phyloP scores from a whole-genome alignment of 2,797 vertebrate species.

The Esox masquinongy region DNA sequence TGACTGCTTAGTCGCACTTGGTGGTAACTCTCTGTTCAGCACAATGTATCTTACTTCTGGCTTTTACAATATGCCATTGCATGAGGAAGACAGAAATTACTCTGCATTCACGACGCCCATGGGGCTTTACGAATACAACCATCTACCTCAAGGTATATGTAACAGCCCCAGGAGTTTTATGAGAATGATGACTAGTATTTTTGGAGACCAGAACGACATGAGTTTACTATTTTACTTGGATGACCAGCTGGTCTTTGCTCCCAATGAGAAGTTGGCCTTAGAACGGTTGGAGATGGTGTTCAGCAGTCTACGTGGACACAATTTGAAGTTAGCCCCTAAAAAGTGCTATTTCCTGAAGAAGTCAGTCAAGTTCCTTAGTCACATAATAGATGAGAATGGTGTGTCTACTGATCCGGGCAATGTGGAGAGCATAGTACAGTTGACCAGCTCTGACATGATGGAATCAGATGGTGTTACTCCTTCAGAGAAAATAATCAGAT shows the following conservation, averaged over 20 bases:
- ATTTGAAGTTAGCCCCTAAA: constrained; percentile 33
- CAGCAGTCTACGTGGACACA: neutral
- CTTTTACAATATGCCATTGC: constrained; percentile 3
- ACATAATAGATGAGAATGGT: constrained; percentile 11
- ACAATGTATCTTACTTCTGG: constrained; percentile 7
- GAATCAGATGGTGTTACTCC: constrained; percentile 25
- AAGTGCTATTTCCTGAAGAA: constrained; percentile 31
- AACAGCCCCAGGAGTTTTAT: constrained; percentile 37
- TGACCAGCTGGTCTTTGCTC: constrained; percentile 32
- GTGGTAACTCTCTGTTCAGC: neutral
- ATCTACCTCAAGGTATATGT: constrained; percentile 27
- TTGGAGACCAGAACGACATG: constrained; percentile 31
- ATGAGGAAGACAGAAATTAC: constrained; percentile 17
- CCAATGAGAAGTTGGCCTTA: constrained; percentile 7
- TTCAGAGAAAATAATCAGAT: constrained; percentile 8
- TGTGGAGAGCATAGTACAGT: constrained; percentile 15
- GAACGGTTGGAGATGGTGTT: constrained; percentile 21
- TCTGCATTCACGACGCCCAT: constrained; percentile 22
- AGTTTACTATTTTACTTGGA: constrained; percentile 26
- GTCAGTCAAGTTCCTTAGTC: constrained; percentile 26
- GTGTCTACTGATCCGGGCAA: constrained; percentile 23
- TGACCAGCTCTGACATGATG: constrained; percentile 17
- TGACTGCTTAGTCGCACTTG: neutral
- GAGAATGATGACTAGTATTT: constrained; percentile 38
- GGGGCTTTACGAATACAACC: constrained; percentile 27